Evolutionary conservation across 2,113 vertebrate species (phyloP), one percentile per base, ranked within the genome.

Genomic region (Potamarius usumacintae): DNA sequence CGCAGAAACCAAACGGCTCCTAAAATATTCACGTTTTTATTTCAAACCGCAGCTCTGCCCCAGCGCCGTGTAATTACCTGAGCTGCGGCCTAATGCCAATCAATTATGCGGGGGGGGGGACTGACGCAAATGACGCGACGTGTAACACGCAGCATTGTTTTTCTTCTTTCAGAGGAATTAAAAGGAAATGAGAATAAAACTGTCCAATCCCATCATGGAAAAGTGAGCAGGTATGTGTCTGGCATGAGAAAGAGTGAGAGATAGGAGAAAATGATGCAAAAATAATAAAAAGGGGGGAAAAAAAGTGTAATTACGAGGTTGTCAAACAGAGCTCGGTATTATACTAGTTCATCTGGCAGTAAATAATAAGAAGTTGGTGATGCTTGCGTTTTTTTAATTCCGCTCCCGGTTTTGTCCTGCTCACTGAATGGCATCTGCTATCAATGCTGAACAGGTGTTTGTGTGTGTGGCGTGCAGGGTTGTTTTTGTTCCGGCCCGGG

Each of bases 371-470:
- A 94, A 95, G 94, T 96, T 95, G 95, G 95, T 95, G 95, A 94
- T 94, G 94, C 94, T 94, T 95, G 95, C 94, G 89, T 86, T 95
- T 95, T 42, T 82, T 95, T 95, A 95, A 95, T 95, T 96, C 95
- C 92, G 91, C 94, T 93, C 90, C 90, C 91, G 96, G 95, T 96
- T 95, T 95, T 97, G 94, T 96, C 97, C 96, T 95, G 96, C 96
- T 97, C 95, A 88, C 96, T 97, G 97, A 97, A 97, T 99, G 98
- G 97, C 98, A 99, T 98, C 98, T 98, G 97, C 98, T 98, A 98
- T 98, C 97, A 97, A 95, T 96, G 97, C 97, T 96, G 97, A 98
- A 97, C 98, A 99, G 98, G 98, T 99, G 98, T 98, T 97, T 95
- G 96, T 96, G 94, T 97, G 97, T 97, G 97, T 98, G 97, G 97